Evolutionary conservation across 2,888 invertebrate genomes (phyloP), one percentile per base, ranked within the genome.

Genomic region (Tricholauxania praeusta): DNA sequence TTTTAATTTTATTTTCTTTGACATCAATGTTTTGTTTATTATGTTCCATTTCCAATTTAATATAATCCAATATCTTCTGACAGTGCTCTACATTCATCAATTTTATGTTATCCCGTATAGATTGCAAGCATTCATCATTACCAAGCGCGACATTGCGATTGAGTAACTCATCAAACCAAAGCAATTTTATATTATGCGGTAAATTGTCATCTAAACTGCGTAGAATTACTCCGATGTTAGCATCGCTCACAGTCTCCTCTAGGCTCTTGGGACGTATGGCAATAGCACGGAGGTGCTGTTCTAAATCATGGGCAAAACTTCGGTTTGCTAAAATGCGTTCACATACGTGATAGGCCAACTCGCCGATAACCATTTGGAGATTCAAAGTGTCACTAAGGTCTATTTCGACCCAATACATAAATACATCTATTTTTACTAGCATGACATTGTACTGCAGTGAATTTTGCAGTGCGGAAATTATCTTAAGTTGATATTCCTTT

Each of bases 331-430:
- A 22, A 68, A 85, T 82, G 6, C 83, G 76, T 59, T 81, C 80
- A 10, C 80, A 74, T 6, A 85, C 77, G 14, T 73, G 48, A 71
- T 80, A 84, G 0, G 82, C 78, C 69, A 79, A 75, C n/a, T 77
- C 79, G 2, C 84, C 85, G 51, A 85, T 78, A 1, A 72, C 75
- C 53, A 78, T 74, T 66, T 85, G 85, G 8, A 85, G 76, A n/a
- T 81, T 84, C 48, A 72, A 69, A 10, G 78, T 73, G 6, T 77
- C 77, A 5, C 75, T 78, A 1, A 82, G 19, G 66, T 84, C 82
- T 5, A 82, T 75, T 76, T 85, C 85, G 6, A 81, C 82, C 85
- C 85, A 85, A 64, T 81, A 78, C 74, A 85, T 80, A 64, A 84
- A 85, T 0, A 81, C 78, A 70, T 83, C 80, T 12, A 84, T 75